Evolutionary conservation across 1,140 invertebrate genomes (phyloP).

Genomic region (Drosophila elegans): DNA sequence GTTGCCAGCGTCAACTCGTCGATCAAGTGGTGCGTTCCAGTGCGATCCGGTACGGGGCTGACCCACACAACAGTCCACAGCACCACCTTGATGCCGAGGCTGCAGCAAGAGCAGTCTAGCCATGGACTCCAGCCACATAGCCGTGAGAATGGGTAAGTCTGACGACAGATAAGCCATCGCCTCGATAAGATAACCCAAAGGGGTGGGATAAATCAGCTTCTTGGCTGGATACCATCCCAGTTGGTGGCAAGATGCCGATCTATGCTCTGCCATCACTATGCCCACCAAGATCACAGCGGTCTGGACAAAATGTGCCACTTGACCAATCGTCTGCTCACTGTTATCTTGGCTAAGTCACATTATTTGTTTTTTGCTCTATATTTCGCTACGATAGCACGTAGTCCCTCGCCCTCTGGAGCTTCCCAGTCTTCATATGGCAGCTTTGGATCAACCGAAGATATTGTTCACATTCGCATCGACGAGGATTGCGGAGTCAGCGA

Average conservation of each 20-base stretch:
- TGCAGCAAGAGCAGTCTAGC: constrained; percentile 2
- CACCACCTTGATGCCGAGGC: constrained; percentile 11
- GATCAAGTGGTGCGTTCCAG: constrained; percentile 55
- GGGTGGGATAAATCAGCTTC: constrained; percentile 1
- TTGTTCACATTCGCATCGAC: constrained; percentile 14
- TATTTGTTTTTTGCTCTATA: constrained; percentile 58
- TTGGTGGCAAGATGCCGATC: constrained; percentile 15
- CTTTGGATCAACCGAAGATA: background rate
- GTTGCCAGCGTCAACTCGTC: constrained; percentile 13
- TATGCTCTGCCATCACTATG: constrained; percentile 33
- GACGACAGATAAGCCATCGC: constrained; percentile 8
- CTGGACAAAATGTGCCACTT: constrained; percentile 39
- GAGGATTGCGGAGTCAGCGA: constrained; percentile 50
- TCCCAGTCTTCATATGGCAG: constrained; percentile 16
- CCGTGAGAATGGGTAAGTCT: constrained; percentile 40
- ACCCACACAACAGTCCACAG: constrained; percentile 24
- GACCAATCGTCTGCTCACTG: constrained; percentile 46
- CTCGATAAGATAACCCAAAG: constrained; percentile 29
- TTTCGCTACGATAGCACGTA: constrained; percentile 44
- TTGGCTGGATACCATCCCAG: background rate
- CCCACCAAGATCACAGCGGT: constrained; percentile 24
- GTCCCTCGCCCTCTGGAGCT: constrained; percentile 1
- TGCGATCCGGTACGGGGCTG: constrained; percentile 46
- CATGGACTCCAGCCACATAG: constrained; percentile 42
- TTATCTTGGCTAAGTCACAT: constrained; percentile 53